Percentiles rank a stretch among this genome's conserved stretches.
Evolutionary conservation across 2,888 invertebrate species (phyloP).

Genomic region (Agonopterix subpropinquella): DNA sequence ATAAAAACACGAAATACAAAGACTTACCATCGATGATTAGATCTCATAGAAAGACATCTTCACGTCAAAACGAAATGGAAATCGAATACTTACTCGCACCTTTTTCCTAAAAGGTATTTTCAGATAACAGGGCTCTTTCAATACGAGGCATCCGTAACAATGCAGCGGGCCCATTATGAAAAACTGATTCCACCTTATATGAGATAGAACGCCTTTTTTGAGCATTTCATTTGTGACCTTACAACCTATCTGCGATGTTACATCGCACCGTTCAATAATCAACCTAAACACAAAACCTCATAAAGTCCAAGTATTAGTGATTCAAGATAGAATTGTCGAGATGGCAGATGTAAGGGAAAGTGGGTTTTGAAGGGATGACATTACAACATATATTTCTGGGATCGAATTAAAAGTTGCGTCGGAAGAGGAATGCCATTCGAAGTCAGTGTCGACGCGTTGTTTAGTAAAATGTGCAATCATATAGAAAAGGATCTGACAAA

Average conservation of each 20-base stretch:
- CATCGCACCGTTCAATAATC: constrained; percentile 21
- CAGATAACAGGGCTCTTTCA: constrained; percentile 36
- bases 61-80: constrained; percentile 20
- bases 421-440: constrained; percentile 37
- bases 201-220: constrained; percentile 45
- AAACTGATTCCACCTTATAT: constrained; percentile 52
- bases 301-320: constrained; percentile 15
- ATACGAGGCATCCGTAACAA: constrained; percentile 43
- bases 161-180: constrained; percentile 54
- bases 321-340: constrained; percentile 7
- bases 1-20: too few species aligned
- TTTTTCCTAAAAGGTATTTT: constrained; percentile 55
- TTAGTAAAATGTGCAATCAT: constrained; percentile 67
- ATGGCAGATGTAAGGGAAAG: constrained; percentile 12
- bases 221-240: constrained; percentile 33
- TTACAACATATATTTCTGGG: constrained; percentile 10
- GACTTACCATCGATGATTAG: constrained; percentile 20
- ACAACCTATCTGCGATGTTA: constrained; percentile 21
- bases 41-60: constrained; percentile 20
- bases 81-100: constrained; percentile 21
- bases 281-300: constrained; percentile 17
- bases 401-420: constrained; percentile 21
- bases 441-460: constrained; percentile 38
- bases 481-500: constrained; percentile 54
- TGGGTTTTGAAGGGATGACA: constrained; percentile 10